phyloP scores from a whole-genome alignment of 2,888 invertebrate genomes.

The Zeuzera pyrina region DNA sequence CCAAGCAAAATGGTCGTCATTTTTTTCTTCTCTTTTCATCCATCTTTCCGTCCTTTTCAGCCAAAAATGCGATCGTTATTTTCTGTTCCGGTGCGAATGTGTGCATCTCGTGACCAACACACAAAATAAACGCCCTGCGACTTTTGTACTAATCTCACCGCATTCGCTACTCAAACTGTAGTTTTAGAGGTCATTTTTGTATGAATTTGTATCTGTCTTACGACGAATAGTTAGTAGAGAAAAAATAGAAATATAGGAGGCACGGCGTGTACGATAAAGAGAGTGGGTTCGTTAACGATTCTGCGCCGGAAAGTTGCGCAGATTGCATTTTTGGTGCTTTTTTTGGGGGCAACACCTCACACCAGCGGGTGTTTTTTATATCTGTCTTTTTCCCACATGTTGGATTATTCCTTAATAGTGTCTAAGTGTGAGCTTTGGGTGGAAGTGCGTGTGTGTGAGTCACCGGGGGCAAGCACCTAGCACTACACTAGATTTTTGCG shows the following conservation, averaged over 20 bases:
- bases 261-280: slow-evolving; percentile 70
- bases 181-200: slow-evolving; percentile 18
- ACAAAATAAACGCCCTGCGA: slow-evolving; percentile 38
- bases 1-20: slow-evolving; percentile 72
- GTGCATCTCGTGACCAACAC: slow-evolving; percentile 53
- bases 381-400: slow-evolving; percentile 66
- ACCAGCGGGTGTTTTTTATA: slow-evolving; percentile 68
- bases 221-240: slow-evolving; percentile 61
- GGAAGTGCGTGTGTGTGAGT: slow-evolving; percentile 19
- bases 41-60: slow-evolving; percentile 73
- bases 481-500: slow-evolving; percentile 68
- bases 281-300: slow-evolving; percentile 74
- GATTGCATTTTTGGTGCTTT: slow-evolving; percentile 74
- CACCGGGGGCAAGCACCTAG: slow-evolving; percentile 59
- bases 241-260: slow-evolving; percentile 74
- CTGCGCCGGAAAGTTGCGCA: slow-evolving; percentile 75
- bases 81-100: slow-evolving; percentile 69
- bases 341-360: slow-evolving; percentile 72
- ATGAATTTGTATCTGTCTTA: slow-evolving; percentile 41
- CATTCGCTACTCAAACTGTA: slow-evolving; percentile 4
- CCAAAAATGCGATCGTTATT: slow-evolving; percentile 75
- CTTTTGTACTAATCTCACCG: slow-evolving; percentile 19
- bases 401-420: slow-evolving; percentile 46
- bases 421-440: slow-evolving; percentile 24
- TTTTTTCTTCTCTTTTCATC: slow-evolving; percentile 74